These are phyloP conservation scores for Heliconius nattereri DNA, from an alignment of 1,140 invertebrate species.

Conservation along the genomic window DNA sequence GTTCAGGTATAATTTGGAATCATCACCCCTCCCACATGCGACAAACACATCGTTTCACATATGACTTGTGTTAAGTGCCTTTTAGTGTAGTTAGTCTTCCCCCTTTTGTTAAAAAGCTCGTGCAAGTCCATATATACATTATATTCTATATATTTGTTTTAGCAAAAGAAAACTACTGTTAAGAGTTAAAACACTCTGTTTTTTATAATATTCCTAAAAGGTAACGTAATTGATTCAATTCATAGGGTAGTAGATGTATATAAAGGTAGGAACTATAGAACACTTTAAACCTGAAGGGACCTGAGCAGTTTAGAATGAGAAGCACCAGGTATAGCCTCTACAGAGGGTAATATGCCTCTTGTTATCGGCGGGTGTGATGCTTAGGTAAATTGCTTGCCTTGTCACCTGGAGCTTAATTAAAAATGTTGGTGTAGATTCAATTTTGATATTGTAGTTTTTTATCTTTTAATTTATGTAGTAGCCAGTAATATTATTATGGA, in stretches of 20 bases:
- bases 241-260: no score
- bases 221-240: no score
- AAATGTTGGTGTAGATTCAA: background rate
- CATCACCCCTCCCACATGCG: slow-evolving; percentile 1
- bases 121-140: background rate
- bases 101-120: background rate
- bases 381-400: background rate
- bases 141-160: background rate
- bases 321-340: background rate
- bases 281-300: background rate
- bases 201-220: no score
- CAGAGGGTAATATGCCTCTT: background rate
- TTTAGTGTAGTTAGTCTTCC: slow-evolving; percentile 8
- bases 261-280: no score
- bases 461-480: no score
- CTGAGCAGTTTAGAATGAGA: background rate
- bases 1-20: slow-evolving; percentile 7
- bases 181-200: no score
- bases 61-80: slow-evolving; percentile 9
- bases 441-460: no score
- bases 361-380: background rate
- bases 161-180: background rate
- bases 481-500: no score
- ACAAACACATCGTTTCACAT: slow-evolving; percentile 10
- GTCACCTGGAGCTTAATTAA: background rate